phyloP scores from a whole-genome alignment of 2,888 invertebrate genomes.

The Drosophila acutilabella region DNA sequence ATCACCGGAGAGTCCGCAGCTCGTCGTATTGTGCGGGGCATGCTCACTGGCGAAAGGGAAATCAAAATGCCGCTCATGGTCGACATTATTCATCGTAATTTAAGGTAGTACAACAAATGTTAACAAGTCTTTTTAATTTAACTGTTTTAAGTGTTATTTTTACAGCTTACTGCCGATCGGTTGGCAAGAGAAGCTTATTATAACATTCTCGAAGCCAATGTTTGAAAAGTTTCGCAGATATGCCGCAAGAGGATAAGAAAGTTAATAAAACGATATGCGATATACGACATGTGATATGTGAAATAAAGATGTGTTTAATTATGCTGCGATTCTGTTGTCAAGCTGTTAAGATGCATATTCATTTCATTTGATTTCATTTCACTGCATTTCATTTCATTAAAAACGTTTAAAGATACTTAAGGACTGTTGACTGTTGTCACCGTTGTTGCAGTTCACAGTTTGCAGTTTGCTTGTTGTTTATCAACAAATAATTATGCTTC shows the following conservation, averaged over 20 bases:
- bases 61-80: slow-evolving; percentile 59
- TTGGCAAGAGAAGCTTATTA: slow-evolving; percentile 39
- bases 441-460: slow-evolving; percentile 21
- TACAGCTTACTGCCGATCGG: slow-evolving; percentile 41
- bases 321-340: background rate
- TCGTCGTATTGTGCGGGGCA: slow-evolving; percentile 57
- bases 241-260: background rate
- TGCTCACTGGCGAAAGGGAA: slow-evolving; percentile 67
- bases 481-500: slow-evolving; percentile 32
- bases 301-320: background rate
- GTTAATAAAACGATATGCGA: background rate
- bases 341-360: background rate
- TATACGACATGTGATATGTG: background rate
- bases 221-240: slow-evolving; percentile 6
- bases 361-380: slow-evolving; percentile 4
- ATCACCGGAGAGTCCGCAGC: slow-evolving; percentile 62
- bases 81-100: slow-evolving; percentile 28
- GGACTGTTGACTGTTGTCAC: background rate
- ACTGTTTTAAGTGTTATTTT: background rate
- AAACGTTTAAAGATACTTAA: slow-evolving; percentile 34
- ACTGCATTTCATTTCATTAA: slow-evolving; percentile 33
- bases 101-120: slow-evolving; percentile 39
- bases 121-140: too few relatives aligned
- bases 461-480: slow-evolving; percentile 28
- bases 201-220: background rate